Evolutionary conservation across 2,113 vertebrate genomes (phyloP).

Genomic region (Progne subis): DNA sequence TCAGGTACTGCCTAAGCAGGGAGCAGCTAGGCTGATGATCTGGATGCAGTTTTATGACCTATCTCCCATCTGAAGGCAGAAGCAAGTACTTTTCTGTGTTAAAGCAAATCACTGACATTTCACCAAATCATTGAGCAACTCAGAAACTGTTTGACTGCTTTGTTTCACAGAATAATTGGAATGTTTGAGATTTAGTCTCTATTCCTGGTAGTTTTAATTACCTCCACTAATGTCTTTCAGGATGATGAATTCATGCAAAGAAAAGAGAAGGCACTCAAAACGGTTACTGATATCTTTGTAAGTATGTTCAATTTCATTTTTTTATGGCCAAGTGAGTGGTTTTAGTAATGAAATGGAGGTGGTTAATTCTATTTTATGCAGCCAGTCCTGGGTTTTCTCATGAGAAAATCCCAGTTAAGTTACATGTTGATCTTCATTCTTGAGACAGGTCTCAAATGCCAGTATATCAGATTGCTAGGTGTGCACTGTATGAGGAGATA

Average conservation of each 20-base stretch:
- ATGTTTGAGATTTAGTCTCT: background rate
- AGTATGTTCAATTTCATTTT: constrained; percentile 60
- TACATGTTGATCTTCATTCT: background rate
- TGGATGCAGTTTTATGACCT: background rate
- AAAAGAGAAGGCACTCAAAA: constrained; percentile 83
- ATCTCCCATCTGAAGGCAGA: background rate
- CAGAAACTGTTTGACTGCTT: background rate
- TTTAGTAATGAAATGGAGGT: background rate
- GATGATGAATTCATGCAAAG: constrained; percentile 89
- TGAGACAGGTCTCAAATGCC: background rate
- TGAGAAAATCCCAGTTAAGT: background rate
- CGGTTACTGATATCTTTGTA: constrained; percentile 84
- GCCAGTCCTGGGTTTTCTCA: background rate
- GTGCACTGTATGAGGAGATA: background rate
- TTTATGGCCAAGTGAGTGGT: background rate
- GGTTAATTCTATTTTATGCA: background rate
- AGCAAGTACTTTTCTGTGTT: background rate
- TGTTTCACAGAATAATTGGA: background rate
- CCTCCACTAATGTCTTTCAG: constrained; percentile 65
- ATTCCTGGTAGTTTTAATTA: background rate
- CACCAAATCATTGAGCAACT: background rate
- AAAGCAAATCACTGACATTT: background rate
- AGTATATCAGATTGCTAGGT: background rate
- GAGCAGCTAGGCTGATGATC: background rate
- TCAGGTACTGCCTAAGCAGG: background rate